Conservation (phyloP, 2,797 vertebrate genomes). For the Vultur gryphus region DNA sequence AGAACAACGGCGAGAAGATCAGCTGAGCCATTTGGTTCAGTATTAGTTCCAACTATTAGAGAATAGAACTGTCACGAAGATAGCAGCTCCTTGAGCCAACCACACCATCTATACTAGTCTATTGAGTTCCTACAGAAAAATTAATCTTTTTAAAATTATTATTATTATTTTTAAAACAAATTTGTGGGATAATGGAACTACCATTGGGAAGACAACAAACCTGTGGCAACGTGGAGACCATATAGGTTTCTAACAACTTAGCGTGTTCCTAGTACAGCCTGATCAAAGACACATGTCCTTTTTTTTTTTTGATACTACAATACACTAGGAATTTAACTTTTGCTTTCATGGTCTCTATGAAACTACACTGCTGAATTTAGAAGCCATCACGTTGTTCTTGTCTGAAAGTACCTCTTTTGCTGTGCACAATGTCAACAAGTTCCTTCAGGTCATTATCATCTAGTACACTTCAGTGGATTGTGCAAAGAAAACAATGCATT, state of each 20-base stretch:
- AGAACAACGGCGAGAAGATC: background rate
- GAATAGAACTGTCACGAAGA: background rate
- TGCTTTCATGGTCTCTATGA: background rate
- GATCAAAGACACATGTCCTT: background rate
- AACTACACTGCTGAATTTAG: background rate
- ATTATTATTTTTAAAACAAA: background rate
- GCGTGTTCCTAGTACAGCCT: background rate
- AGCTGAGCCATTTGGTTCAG: background rate
- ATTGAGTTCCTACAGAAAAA: background rate
- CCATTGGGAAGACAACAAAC: background rate
- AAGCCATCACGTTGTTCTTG: background rate
- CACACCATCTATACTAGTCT: background rate
- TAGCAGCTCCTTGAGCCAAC: background rate
- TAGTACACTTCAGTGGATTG: background rate
- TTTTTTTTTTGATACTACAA: background rate
- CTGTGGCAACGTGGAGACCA: background rate
- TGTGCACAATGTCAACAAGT: background rate
- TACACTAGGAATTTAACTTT: background rate
- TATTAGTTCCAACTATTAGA: background rate
- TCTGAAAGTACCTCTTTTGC: background rate
- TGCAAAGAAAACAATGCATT: background rate
- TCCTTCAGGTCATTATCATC: background rate
- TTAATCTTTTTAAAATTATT: rapidly evolving
- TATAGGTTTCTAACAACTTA: background rate
- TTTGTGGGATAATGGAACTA: background rate